These are phyloP conservation scores for Sapajus apella DNA, from an alignment of 2,113 vertebrate species.

Conservation along the genomic window DNA sequence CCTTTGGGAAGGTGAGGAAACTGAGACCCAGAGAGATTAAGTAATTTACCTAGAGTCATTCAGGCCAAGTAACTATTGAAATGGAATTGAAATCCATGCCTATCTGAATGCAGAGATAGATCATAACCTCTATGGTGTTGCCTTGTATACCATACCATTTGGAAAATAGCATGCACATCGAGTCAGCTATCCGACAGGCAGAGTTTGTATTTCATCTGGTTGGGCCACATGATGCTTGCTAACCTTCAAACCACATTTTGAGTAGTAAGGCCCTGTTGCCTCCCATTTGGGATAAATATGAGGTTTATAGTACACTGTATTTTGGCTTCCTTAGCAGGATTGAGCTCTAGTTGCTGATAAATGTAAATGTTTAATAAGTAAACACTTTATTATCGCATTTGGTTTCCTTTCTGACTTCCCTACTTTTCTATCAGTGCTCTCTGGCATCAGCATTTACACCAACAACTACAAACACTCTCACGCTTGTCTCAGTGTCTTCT, in stretches of 20 bases:
- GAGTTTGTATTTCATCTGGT: not conserved
- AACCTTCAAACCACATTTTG: not conserved
- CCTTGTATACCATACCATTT: not conserved
- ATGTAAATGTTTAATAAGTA: not conserved
- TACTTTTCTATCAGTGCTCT: not conserved
- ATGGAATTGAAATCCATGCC: not conserved
- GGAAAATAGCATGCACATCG: not conserved
- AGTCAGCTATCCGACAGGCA: not conserved
- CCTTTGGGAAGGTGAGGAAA: not conserved
- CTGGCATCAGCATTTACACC: not conserved
- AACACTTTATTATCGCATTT: not conserved
- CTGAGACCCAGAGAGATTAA: not conserved
- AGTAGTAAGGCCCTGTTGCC: not conserved
- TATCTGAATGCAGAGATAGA: not conserved
- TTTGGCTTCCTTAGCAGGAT: not conserved
- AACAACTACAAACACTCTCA: not conserved
- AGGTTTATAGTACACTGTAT: not conserved
- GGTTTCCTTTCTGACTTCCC: not conserved
- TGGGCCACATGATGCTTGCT: not conserved
- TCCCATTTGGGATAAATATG: not conserved
- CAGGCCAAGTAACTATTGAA: not conserved
- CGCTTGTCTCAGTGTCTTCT: not conserved
- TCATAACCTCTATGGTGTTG: not conserved
- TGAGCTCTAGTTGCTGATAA: not conserved
- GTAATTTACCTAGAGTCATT: not conserved